Evolutionary conservation across 1,140 invertebrate species (phyloP).

Genomic region (Bombus pascuorum): DNA sequence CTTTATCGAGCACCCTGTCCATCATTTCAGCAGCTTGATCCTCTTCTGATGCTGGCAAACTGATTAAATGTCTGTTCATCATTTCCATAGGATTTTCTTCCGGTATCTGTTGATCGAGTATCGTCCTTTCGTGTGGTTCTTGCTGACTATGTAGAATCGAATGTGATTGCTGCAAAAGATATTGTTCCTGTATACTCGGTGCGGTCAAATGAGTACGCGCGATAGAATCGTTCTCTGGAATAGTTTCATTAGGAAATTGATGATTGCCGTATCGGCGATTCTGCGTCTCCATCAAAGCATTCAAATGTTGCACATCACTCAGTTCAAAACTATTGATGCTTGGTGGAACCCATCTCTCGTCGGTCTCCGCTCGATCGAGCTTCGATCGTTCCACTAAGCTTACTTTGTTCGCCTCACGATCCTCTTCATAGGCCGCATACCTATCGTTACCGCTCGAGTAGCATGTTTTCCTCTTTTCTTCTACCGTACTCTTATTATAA

Average conservation of each 20-base stretch:
- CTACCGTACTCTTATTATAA: conserved; percentile 59
- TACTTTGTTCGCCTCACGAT: conserved; percentile 75
- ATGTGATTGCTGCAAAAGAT: conserved; percentile 72
- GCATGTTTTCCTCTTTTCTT: conserved; percentile 76
- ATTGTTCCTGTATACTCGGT: conserved; percentile 74
- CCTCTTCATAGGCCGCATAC: conserved; percentile 73
- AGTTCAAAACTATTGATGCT: conserved; percentile 81
- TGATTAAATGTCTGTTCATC: conserved; percentile 78
- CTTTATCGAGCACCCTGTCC: conserved; percentile 76
- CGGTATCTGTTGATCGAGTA: conserved; percentile 34
- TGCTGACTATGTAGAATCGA: conserved; percentile 66
- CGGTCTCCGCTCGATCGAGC: conserved; percentile 83
- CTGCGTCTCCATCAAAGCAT: conserved; percentile 79
- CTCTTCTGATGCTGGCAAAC: conserved; percentile 73
- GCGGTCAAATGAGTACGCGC: conserved; percentile 73
- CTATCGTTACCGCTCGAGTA: conserved; percentile 72
- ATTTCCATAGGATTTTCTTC: conserved; percentile 74
- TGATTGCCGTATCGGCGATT: conserved; percentile 77
- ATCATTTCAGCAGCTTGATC: conserved; percentile 76
- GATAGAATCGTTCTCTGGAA: conserved; percentile 29
- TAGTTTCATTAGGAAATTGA: conserved; percentile 73
- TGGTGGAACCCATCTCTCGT: conserved; percentile 87
- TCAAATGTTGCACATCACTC: conserved; percentile 76
- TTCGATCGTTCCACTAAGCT: conserved; percentile 79
- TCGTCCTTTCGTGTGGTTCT: conserved; percentile 63